Percentiles rank a stretch among this genome's conserved stretches.
These are phyloP conservation scores for Phaonia tiefii DNA, from an alignment of 2,888 invertebrate species.

Conservation along the genomic window DNA sequence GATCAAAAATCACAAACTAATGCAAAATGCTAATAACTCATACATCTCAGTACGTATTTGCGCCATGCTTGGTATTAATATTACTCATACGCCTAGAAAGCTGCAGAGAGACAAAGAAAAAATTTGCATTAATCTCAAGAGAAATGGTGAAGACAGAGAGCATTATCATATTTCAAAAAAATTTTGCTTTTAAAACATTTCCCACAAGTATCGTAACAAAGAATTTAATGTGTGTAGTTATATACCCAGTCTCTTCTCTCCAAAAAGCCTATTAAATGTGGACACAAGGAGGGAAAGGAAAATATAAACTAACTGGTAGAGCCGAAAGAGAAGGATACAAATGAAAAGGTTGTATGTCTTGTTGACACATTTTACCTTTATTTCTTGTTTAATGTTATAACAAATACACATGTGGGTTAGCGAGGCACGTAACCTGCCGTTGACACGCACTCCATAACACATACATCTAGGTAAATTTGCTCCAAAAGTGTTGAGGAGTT, in stretches of 20 bases:
- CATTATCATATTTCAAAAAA: neutral
- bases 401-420: conserved; percentile 1
- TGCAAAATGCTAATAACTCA: no score
- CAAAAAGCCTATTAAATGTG: no score
- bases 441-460: neutral
- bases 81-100: conserved; percentile 14
- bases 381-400: conserved; percentile 12
- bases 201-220: neutral
- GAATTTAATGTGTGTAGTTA: neutral
- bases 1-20: no score
- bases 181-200: neutral
- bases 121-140: neutral
- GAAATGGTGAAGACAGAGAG: neutral
- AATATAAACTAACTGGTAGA: no score
- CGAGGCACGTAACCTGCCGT: neutral
- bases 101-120: neutral
- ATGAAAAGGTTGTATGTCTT: conserved; percentile 21
- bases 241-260: neutral
- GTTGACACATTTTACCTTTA: conserved; percentile 40
- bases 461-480: neutral
- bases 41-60: no score
- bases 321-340: neutral
- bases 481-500: conserved; percentile 25
- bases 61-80: conserved; percentile 1
- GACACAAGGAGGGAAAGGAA: no score